These are phyloP conservation scores for Hypselothyrea guttata DNA, from an alignment of 2,888 invertebrate species.

Conservation along the genomic window DNA sequence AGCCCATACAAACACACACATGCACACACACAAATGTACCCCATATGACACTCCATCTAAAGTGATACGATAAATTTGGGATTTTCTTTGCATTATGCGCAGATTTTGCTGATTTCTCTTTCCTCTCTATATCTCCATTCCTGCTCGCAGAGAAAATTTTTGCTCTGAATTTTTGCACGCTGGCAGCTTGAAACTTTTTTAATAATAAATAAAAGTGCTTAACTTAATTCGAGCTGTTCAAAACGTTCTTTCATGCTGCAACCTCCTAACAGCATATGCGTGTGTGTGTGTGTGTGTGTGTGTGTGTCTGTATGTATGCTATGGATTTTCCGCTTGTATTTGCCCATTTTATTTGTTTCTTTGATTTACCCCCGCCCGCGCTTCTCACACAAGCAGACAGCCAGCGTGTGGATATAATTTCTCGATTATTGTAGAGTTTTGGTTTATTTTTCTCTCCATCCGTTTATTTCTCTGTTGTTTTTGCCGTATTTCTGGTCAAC, in stretches of 20 bases:
- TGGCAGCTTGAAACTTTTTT: slow-evolving; percentile 71
- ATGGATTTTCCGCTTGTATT: slow-evolving; percentile 64
- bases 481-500: slow-evolving; percentile 16
- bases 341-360: slow-evolving; percentile 70
- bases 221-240: slow-evolving; percentile 70
- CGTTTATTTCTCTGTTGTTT: background rate
- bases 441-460: slow-evolving; percentile 50
- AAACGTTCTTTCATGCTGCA: slow-evolving; percentile 35
- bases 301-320: slow-evolving; percentile 23
- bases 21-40: slow-evolving; percentile 7
- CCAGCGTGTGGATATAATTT: slow-evolving; percentile 61
- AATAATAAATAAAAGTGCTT: slow-evolving; percentile 79
- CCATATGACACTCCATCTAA: slow-evolving; percentile 65
- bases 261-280: slow-evolving; percentile 1
- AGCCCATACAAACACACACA: background rate
- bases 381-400: slow-evolving; percentile 5
- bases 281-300: slow-evolving; percentile 20
- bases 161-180: slow-evolving; percentile 19
- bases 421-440: slow-evolving; percentile 74
- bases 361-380: slow-evolving; percentile 51
- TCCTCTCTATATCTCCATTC: background rate
- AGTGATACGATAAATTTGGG: slow-evolving; percentile 75
- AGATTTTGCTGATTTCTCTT: slow-evolving; percentile 63
- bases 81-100: slow-evolving; percentile 75
- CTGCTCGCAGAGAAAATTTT: slow-evolving; percentile 3